Evolutionary conservation across 2,797 vertebrate species (phyloP), one percentile per base, ranked within the genome.

Genomic region (Premnoplex brunnescens): DNA sequence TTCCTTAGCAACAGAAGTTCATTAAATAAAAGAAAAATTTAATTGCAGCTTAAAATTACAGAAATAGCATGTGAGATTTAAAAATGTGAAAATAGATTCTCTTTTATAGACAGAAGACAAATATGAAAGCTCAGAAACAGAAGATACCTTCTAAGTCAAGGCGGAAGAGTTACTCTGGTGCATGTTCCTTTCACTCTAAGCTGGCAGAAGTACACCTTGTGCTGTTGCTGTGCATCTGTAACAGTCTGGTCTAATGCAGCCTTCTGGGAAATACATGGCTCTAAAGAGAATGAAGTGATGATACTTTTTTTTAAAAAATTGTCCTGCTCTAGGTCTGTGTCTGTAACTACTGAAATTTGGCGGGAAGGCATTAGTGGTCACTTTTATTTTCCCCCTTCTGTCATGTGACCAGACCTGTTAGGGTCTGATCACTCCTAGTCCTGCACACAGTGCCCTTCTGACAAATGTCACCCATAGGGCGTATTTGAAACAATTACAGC

Each of bases 1-100:
- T 85, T 72, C 81, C 94, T 85, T 94, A 92, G 84, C 91, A 94
- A 91, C 88, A 79, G 58, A 63, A 86, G 59, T 46, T 73, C 17
- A 30, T 67, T 4, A 72, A 91, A 88, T 83, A 72, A 87, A 81
- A 74, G 48, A 30, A 69, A 56, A 24, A 68, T 58, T 74, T 62
- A 68, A 92, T 62, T 52, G 36, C 5, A 3, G 30, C 67, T 83
- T 85, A 69, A 89, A 92, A 89, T 75, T 48, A 88, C 32, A 73
- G 79, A 55, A 88, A 52, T 59, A 15, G 11, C 3, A 10, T 79
- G 56, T 73, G 60, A 62, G 34, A 49, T 76, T 88, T 86, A 17
- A 79, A 95, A 93, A 49, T 59, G 64, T 74, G 60, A 44, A 89
- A 85, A 54, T 63, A 77, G 52, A 63, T 79, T 87, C 76, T 69